These are phyloP conservation scores for Pyrgus malvae DNA, from an alignment of 2,888 invertebrate genomes.

Conservation along the genomic window DNA sequence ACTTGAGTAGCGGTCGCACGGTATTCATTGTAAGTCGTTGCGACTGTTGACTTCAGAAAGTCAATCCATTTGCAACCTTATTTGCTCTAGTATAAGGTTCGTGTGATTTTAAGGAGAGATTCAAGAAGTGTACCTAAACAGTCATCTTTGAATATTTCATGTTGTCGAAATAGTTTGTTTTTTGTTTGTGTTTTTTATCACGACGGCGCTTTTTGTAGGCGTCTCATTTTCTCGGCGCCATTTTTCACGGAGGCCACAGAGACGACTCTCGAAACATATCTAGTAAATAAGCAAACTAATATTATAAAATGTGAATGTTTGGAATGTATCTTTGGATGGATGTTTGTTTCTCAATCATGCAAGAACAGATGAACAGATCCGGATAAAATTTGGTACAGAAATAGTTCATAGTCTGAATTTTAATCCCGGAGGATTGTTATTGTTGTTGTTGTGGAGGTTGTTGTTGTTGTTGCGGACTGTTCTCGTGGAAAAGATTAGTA, in stretches of 20 bases:
- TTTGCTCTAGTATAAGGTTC: background rate
- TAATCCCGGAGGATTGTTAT: no score
- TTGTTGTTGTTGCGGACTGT: no score
- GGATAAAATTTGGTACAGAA: no score
- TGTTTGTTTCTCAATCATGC: no score
- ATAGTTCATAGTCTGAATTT: no score
- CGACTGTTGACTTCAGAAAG: background rate
- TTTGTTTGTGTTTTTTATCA: constrained; percentile 44
- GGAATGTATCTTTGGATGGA: background rate
- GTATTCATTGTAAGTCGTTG: constrained; percentile 45
- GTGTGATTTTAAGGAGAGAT: background rate
- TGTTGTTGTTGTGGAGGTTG: no score
- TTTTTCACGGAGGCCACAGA: constrained; percentile 51
- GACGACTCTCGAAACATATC: constrained; percentile 14
- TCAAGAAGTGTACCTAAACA: constrained; percentile 34
- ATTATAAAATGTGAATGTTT: background rate
- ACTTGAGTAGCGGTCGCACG: constrained; percentile 50
- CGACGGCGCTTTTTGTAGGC: constrained; percentile 52
- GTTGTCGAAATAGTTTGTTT: constrained; percentile 53
- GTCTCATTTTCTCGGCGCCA: constrained; percentile 62
- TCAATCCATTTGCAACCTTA: constrained; percentile 2
- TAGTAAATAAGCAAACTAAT: background rate
- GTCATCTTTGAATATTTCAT: constrained; percentile 62
- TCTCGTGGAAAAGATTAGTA: no score
- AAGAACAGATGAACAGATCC: no score